Evolutionary conservation across 1,140 invertebrate species (phyloP).

Genomic region (Aphidius ervi): DNA sequence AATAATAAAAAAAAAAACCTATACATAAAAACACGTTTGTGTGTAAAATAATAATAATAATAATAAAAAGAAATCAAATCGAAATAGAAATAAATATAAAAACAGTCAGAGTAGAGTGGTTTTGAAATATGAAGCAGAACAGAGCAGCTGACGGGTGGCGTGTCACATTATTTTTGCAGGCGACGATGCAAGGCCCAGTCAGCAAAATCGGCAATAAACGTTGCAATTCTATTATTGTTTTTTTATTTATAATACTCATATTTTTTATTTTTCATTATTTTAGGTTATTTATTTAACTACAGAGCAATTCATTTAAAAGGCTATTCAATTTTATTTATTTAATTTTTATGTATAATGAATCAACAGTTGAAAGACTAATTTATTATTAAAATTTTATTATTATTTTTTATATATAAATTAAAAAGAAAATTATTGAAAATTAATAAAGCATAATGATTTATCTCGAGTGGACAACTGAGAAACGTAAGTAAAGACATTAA

Average conservation of each 20-base stretch:
- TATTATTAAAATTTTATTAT: no score
- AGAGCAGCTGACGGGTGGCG: constrained; percentile 37
- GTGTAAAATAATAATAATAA: constrained; percentile 5
- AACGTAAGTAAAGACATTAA: constrained; percentile 4
- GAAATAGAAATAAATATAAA: constrained; percentile 9
- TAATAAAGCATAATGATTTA: constrained; percentile 6
- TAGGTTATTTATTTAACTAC: neutral
- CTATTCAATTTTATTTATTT: no score
- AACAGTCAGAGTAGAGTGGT: constrained; percentile 13
- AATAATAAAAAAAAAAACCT: neutral
- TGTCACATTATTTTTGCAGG: constrained; percentile 46
- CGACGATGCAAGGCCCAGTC: constrained; percentile 33
- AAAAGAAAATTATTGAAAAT: neutral
- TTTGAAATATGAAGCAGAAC: constrained; percentile 30
- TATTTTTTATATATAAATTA: no score
- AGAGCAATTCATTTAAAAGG: no score
- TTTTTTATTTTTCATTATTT: constrained; percentile 22
- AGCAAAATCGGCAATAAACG: constrained; percentile 42
- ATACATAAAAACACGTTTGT: no score
- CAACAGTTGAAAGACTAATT: no score
- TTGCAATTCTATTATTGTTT: neutral
- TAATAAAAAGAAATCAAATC: constrained; percentile 8
- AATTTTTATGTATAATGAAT: no score
- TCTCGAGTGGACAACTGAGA: constrained; percentile 11
- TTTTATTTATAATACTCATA: neutral